A percentile compares a stretch with the other conserved stretches of the same genome.
Evolutionary conservation across 2,888 invertebrate genomes (phyloP).

Genomic region (Hermodice carunculata): DNA sequence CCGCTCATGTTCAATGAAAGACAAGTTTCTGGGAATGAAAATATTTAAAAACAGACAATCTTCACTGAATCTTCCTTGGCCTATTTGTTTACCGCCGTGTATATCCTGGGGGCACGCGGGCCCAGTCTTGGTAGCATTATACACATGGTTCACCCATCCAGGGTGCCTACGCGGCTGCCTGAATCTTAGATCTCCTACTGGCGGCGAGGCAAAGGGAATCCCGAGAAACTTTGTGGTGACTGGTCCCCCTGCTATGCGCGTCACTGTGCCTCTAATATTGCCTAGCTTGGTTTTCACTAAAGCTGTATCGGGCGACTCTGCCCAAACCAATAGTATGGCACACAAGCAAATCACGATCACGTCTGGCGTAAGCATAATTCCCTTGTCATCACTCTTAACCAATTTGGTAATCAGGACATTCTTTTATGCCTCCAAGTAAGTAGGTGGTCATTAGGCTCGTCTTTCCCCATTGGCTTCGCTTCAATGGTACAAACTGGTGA

Average conservation of each 20-base stretch:
- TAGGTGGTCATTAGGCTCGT: too few relatives aligned
- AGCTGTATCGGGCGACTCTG: too few relatives aligned
- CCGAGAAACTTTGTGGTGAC: constrained; percentile 25
- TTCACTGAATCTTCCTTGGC: constrained; percentile 43
- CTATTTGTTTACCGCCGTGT: constrained; percentile 1
- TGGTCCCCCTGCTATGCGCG: not conserved
- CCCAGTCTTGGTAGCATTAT: constrained; percentile 19
- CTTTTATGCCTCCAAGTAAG: too few relatives aligned
- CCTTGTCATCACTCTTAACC: too few relatives aligned
- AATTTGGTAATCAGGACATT: too few relatives aligned
- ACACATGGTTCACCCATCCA: constrained; percentile 21
- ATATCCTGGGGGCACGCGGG: constrained; percentile 13
- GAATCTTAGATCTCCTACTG: constrained; percentile 21
- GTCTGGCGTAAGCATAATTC: too few relatives aligned
- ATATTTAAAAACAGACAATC: constrained; percentile 66
- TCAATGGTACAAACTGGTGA: too few relatives aligned
- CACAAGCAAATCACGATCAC: too few relatives aligned
- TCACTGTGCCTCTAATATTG: constrained; percentile 8
- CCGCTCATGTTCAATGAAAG: constrained; percentile 11
- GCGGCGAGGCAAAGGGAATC: constrained; percentile 25
- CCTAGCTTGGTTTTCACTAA: too few relatives aligned
- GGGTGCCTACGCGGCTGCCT: constrained; percentile 16
- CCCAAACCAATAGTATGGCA: too few relatives aligned
- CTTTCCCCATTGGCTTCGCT: too few relatives aligned
- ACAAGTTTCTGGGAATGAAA: constrained; percentile 47